These are phyloP conservation scores for Tinea trinotella DNA, from an alignment of 2,888 invertebrate genomes.

Conservation along the genomic window DNA sequence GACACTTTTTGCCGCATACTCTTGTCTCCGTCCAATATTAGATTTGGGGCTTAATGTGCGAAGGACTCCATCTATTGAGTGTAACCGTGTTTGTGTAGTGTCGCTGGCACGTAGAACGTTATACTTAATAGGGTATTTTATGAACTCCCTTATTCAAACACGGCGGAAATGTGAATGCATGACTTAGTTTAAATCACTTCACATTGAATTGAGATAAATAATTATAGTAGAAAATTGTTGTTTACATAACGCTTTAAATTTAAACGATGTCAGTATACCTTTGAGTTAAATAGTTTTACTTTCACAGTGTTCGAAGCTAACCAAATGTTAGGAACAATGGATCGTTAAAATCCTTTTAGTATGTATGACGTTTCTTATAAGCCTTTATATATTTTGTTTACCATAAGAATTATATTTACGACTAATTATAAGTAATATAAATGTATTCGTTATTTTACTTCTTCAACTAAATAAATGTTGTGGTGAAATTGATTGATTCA, in stretches of 20 bases:
- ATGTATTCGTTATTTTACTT: too few species aligned
- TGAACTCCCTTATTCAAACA: conserved; percentile 22
- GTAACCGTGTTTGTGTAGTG: not conserved
- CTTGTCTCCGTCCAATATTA: conserved; percentile 27
- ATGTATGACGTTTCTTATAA: not conserved
- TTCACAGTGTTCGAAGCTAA: not conserved
- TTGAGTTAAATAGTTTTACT: not conserved
- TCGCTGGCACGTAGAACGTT: not conserved
- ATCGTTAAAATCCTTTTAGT: not conserved
- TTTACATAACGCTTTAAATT: not conserved
- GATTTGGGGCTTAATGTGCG: conserved; percentile 13
- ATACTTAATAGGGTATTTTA: conserved; percentile 30
- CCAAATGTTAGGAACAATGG: not conserved
- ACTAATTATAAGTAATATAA: too few species aligned
- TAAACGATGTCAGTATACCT: not conserved
- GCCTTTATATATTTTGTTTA: too few species aligned
- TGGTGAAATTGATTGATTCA: conserved; percentile 27
- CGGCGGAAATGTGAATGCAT: conserved; percentile 18
- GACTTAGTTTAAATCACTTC: conserved; percentile 6
- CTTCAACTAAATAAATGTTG: too few species aligned
- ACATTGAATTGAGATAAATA: conserved; percentile 18
- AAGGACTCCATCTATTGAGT: not conserved
- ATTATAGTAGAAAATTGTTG: conserved; percentile 1
- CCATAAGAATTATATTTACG: too few species aligned
- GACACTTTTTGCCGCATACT: conserved; percentile 32